Evolutionary conservation across 2,797 vertebrate species (phyloP), one percentile per base, ranked within the genome.

Genomic region (Melopsittacus undulatus): DNA sequence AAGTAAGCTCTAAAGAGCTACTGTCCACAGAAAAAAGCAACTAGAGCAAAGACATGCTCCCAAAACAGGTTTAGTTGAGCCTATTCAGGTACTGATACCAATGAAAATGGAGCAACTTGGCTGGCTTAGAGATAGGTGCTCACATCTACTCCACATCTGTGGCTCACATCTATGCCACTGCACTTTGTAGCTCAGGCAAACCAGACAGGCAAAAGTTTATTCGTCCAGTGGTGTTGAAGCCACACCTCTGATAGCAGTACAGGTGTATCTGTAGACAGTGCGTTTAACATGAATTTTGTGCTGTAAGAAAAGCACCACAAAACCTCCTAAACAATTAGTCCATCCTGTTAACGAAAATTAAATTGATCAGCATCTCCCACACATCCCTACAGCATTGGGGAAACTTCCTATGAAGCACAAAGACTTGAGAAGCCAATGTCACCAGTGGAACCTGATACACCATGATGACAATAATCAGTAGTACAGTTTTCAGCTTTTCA

Each of bases 341-440:
- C 13, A 32, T 15, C 29, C 26, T 29, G 12, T 57, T 62, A 49
- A 70, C 0, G 49, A 74, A 91, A 91, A 29, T 0, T 0, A 45
- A 57, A 83, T 5, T 20, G 49, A 46, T 20, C 34, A 61, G 90
- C 91, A 95, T 76, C 95, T 97, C 88, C 61, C 79, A 81, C 63
- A 73, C 51, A 82, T 51, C 88, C 88, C 87, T 86, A 70, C 79
- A 93, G 94, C 84, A 67, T 61, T 73, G 82, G 91, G 83, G 80
- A 94, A 95, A 95, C 80, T 75, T 81, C 64, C 96, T 75, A 73
- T 34, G 74, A 95, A 94, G 85, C 76, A 92, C 67, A 92, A 93
- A 91, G 84, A 62, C 73, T 75, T 43, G 8, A 75, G 85, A 84
- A 95, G 76, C 45, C 73, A 77, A 45, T 56, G 81, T 94, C 95